Percentiles rank a stretch among this genome's conserved stretches.
phyloP scores from a whole-genome alignment of 2,888 invertebrate species.

The Acanthopleura granulata region DNA sequence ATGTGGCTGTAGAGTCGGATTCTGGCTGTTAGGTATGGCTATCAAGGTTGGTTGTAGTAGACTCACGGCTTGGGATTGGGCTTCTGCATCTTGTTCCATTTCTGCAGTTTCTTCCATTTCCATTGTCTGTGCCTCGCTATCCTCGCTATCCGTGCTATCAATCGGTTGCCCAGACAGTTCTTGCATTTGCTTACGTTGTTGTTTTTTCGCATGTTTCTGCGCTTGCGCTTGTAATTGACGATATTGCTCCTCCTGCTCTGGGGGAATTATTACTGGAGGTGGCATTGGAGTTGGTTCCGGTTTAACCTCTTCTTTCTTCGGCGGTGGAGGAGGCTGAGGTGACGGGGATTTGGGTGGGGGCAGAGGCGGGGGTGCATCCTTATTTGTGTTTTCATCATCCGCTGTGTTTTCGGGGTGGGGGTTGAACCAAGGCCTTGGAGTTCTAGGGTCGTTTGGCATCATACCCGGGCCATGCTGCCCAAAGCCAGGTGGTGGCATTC shows the following conservation, averaged over 20 bases:
- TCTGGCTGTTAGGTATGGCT: conserved; percentile 29
- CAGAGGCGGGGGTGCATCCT: conserved; percentile 46
- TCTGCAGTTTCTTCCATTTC: conserved; percentile 21
- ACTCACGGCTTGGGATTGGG: not conserved
- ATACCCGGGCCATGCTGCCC: conserved; percentile 29
- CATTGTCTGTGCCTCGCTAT: conserved; percentile 32
- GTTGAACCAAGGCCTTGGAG: conserved; percentile 2
- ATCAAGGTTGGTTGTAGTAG: conserved; percentile 30
- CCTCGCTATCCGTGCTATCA: conserved; percentile 30
- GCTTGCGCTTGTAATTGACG: conserved; percentile 75
- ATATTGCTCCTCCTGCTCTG: conserved; percentile 65
- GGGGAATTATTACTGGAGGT: conserved; percentile 55
- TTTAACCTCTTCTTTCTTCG: conserved; percentile 47
- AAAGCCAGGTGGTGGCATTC: conserved; percentile 34
- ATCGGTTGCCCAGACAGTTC: conserved; percentile 54
- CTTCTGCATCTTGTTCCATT: conserved; percentile 21
- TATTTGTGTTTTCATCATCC: not conserved
- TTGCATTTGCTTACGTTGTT: conserved; percentile 76
- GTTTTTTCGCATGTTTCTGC: conserved; percentile 84
- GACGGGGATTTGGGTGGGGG: conserved; percentile 58
- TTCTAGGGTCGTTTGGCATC: conserved; percentile 21
- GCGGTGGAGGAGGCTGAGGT: conserved; percentile 59
- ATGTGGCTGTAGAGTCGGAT: conserved; percentile 30
- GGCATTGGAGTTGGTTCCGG: conserved; percentile 42
- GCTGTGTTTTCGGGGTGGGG: not conserved